phyloP scores from a whole-genome alignment of 2,888 invertebrate species.

The Meliscaeva auricollis region DNA sequence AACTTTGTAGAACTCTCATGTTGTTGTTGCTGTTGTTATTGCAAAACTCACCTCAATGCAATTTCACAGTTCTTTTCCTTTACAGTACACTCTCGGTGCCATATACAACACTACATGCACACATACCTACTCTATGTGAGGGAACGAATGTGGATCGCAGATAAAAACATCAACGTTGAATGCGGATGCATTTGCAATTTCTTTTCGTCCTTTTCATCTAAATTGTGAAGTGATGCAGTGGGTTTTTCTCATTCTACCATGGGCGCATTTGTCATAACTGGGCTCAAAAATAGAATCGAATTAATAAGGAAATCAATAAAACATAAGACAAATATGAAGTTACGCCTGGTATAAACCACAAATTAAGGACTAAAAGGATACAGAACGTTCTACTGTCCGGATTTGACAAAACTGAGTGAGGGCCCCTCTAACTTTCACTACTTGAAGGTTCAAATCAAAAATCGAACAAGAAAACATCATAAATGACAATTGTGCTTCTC shows the following conservation, averaged over 20 bases:
- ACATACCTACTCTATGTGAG: neutral
- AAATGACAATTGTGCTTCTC: too few relatives aligned
- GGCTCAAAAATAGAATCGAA: neutral
- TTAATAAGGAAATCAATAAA: too few relatives aligned
- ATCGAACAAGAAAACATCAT: too few relatives aligned
- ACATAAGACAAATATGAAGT: too few relatives aligned
- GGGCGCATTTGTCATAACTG: neutral
- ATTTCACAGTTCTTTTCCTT: constrained; percentile 69
- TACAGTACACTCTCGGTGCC: constrained; percentile 30
- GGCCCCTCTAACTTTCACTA: too few relatives aligned
- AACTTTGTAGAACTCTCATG: neutral
- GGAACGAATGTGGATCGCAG: constrained; percentile 65
- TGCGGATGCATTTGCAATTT: constrained; percentile 73
- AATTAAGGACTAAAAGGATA: too few relatives aligned
- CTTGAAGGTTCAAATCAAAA: too few relatives aligned
- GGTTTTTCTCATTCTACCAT: neutral
- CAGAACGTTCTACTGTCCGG: too few relatives aligned
- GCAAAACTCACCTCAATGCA: constrained; percentile 59
- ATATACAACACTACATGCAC: neutral
- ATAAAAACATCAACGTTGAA: constrained; percentile 73
- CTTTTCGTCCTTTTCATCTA: constrained; percentile 60
- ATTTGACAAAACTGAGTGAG: too few relatives aligned
- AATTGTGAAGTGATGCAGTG: constrained; percentile 27
- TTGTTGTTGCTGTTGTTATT: neutral
- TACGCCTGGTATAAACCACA: too few relatives aligned